Evolutionary conservation across 2,797 vertebrate species (phyloP).

Genomic region (Phataginus tricuspis): DNA sequence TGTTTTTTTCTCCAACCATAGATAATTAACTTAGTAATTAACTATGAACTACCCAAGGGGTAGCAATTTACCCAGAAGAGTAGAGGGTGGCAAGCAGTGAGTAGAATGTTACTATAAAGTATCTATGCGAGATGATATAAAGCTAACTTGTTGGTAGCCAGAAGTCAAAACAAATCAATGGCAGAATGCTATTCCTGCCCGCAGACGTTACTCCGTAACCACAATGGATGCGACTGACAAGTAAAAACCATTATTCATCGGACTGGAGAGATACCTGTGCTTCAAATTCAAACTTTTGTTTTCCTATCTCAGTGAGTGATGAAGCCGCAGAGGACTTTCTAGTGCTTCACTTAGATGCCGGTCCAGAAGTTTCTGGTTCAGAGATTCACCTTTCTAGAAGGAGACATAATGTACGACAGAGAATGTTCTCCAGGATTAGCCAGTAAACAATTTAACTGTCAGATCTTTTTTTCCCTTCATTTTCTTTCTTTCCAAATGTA

Average conservation of each 20-base stretch:
- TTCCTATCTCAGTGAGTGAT: not conserved
- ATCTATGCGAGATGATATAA: not conserved
- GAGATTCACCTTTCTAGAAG: not conserved
- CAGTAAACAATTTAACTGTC: not conserved
- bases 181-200: not conserved
- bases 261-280: not conserved
- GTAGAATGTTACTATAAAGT: not conserved
- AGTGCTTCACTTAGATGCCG: not conserved
- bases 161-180: not conserved
- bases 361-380: not conserved
- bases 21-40: not conserved
- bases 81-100: not conserved
- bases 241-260: not conserved
- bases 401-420: not conserved
- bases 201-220: not conserved
- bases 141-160: not conserved
- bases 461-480: not conserved
- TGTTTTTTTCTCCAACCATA: not conserved
- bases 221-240: not conserved
- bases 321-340: not conserved
- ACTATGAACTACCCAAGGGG: not conserved
- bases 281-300: not conserved
- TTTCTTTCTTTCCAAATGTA: constrained; percentile 20
- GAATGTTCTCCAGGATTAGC: not conserved
- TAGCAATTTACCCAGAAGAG: not conserved